phyloP scores from a whole-genome alignment of 1,140 invertebrate species.

The Tribolium castaneum region DNA sequence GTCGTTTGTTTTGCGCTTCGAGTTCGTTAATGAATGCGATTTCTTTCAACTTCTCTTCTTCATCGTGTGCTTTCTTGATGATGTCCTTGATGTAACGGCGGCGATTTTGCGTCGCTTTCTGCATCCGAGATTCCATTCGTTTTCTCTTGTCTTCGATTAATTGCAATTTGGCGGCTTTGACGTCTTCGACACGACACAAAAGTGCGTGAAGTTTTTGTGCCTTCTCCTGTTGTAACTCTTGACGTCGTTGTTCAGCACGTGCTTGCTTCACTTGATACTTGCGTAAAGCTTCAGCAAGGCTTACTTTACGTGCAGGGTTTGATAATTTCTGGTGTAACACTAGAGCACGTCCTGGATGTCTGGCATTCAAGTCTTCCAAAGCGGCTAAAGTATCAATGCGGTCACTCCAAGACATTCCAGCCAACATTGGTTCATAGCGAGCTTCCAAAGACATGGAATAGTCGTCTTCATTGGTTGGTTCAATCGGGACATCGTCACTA shows the following conservation, averaged over 20 bases:
- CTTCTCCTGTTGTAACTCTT: slow-evolving; percentile 85
- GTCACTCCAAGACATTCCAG: slow-evolving; percentile 78
- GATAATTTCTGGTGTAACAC: slow-evolving; percentile 94
- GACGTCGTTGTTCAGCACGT: slow-evolving; percentile 81
- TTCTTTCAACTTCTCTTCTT: slow-evolving; percentile 96
- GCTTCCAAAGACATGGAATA: slow-evolving; percentile 67
- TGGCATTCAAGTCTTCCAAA: slow-evolving; percentile 79
- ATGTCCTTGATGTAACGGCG: slow-evolving; percentile 81
- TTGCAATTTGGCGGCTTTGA: slow-evolving; percentile 88
- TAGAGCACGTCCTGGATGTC: slow-evolving; percentile 89
- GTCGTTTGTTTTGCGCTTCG: slow-evolving; percentile 91
- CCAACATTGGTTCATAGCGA: slow-evolving; percentile 78
- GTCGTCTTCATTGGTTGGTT: slow-evolving; percentile 50
- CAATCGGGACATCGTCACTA: slow-evolving; percentile 64
- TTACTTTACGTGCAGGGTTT: slow-evolving; percentile 87
- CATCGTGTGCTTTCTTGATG: slow-evolving; percentile 95
- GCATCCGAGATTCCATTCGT: slow-evolving; percentile 80
- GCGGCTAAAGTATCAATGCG: slow-evolving; percentile 81
- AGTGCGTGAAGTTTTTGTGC: slow-evolving; percentile 87
- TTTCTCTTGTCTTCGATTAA: slow-evolving; percentile 85
- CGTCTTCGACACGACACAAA: slow-evolving; percentile 90
- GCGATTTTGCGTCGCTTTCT: slow-evolving; percentile 92
- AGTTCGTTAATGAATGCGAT: slow-evolving; percentile 98
- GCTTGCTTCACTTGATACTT: slow-evolving; percentile 91
- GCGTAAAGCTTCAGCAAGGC: slow-evolving; percentile 80